Evolutionary conservation across 2,113 vertebrate genomes (phyloP).

Genomic region (Pseudorectes ferrugineus): DNA sequence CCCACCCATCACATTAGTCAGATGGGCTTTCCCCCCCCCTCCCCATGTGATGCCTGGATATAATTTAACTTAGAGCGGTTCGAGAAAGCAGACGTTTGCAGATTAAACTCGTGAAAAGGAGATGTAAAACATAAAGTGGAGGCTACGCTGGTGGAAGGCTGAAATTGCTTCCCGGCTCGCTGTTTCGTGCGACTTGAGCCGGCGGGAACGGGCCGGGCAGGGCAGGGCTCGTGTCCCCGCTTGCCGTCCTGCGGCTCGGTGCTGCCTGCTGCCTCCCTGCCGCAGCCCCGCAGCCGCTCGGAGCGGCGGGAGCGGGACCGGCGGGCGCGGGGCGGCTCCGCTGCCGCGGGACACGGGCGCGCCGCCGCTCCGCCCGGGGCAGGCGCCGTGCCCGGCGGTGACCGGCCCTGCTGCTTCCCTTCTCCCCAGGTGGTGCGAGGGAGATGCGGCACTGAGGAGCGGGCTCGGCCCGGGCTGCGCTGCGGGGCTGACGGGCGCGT

Average conservation of each 20-base stretch:
- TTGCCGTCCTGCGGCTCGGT: not conserved
- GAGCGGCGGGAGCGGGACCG: not conserved
- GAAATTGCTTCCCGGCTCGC: not conserved
- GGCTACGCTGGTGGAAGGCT: not conserved
- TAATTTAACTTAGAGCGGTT: not conserved
- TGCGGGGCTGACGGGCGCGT: not conserved
- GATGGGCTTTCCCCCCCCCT: not conserved
- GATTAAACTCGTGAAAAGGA: not conserved
- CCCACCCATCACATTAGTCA: not conserved
- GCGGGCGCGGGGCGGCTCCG: not conserved
- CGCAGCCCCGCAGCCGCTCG: not conserved
- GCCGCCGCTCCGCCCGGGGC: no score
- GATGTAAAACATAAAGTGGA: not conserved
- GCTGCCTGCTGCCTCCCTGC: fast-evolving
- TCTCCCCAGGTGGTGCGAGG: slow-evolving; percentile 48
- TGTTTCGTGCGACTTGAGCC: not conserved
- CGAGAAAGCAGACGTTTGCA: not conserved
- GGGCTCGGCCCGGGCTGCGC: not conserved
- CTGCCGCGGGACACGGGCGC: not conserved
- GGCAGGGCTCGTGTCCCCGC: not conserved
- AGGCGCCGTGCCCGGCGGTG: not conserved
- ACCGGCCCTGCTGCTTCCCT: not conserved
- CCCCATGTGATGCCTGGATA: not conserved
- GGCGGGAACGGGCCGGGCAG: not conserved
- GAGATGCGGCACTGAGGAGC: slow-evolving; percentile 3